These are phyloP conservation scores for Bos indicus DNA, from an alignment of 2,113 vertebrate species.

Conservation along the genomic window DNA sequence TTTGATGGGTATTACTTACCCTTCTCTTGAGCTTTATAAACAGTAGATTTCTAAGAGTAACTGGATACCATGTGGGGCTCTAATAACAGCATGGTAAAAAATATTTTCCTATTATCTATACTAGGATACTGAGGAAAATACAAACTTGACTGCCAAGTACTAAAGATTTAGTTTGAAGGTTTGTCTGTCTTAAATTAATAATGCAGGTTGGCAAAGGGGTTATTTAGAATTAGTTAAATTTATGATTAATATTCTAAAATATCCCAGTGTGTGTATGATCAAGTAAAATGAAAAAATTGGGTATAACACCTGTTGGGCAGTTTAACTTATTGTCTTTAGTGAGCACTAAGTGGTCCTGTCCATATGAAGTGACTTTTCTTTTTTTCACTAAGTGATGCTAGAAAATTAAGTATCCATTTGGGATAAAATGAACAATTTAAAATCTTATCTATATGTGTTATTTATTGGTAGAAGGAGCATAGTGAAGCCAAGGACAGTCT, in stretches of 20 bases:
- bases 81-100: background rate
- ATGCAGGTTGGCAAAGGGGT: background rate
- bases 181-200: background rate
- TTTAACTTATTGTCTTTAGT: constrained; percentile 3
- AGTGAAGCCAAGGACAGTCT: background rate
- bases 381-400: background rate
- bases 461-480: background rate
- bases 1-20: background rate
- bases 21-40: background rate
- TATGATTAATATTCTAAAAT: constrained; percentile 20
- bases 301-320: background rate
- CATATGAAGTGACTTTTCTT: background rate
- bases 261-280: background rate
- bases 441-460: background rate
- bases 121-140: background rate
- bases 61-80: background rate
- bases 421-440: background rate
- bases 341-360: background rate
- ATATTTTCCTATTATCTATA: background rate
- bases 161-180: background rate
- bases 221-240: background rate
- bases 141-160: background rate
- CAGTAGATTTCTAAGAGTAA: background rate
- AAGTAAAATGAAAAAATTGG: background rate
- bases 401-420: background rate